Conservation (phyloP, 2,888 invertebrate genomes). For the Sicus ferrugineus region DNA sequence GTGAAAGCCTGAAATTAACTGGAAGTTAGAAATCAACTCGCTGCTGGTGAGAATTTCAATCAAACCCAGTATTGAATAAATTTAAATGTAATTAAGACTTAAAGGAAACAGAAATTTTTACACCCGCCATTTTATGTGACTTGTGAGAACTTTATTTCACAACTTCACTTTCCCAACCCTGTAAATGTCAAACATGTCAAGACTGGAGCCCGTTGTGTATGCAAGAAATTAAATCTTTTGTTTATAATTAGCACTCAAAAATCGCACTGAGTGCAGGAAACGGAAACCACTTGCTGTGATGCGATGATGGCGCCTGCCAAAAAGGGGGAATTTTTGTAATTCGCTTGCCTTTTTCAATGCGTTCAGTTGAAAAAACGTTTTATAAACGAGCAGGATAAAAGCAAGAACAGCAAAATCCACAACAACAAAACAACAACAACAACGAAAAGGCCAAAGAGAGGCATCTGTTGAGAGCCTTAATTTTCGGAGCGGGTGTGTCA, state of each 20-base stretch:
- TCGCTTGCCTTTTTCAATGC: too few species aligned
- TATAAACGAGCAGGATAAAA: not conserved
- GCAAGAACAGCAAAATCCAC: not conserved
- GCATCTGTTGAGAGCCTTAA: not conserved
- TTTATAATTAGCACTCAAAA: conserved; percentile 9
- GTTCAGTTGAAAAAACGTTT: not conserved
- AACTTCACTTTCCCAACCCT: not conserved
- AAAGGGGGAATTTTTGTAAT: too few species aligned
- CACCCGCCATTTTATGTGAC: not conserved
- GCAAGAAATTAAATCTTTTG: not conserved
- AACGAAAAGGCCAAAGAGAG: not conserved
- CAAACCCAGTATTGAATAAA: not conserved
- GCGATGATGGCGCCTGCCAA: conserved; percentile 19
- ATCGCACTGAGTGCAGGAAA: conserved; percentile 45
- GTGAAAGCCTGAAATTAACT: too few species aligned
- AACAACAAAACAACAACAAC: not conserved
- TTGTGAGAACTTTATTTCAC: not conserved
- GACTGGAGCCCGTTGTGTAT: not conserved
- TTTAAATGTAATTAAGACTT: not conserved
- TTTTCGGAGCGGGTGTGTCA: too few species aligned
- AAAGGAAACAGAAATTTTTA: not conserved
- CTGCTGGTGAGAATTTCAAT: not conserved
- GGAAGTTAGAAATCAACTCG: too few species aligned
- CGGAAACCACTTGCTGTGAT: conserved; percentile 52
- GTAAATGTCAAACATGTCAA: too few species aligned